A percentile compares a stretch with the other conserved stretches of the same genome.
Evolutionary conservation across 2,113 vertebrate genomes (phyloP).

Genomic region (Tetrax tetrax): DNA sequence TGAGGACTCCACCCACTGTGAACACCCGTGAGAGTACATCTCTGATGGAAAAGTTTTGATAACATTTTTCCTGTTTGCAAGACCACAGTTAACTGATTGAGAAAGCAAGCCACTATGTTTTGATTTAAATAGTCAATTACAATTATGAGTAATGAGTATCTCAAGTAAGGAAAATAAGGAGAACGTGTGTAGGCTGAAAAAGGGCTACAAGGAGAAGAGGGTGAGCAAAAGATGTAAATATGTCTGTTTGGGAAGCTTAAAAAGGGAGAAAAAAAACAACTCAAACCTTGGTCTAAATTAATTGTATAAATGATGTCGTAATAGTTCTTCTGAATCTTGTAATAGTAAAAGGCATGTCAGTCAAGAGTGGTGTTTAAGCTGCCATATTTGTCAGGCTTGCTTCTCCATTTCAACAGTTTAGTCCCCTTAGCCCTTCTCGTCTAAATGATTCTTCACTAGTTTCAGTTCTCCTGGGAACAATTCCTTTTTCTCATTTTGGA

Average conservation of each 20-base stretch:
- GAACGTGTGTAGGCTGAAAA: not conserved
- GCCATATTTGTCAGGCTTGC: not conserved
- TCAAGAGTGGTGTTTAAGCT: not conserved
- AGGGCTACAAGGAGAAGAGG: not conserved
- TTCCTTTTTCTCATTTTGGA: not conserved
- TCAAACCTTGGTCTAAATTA: not conserved
- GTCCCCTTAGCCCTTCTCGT: not conserved
- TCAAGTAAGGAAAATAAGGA: not conserved
- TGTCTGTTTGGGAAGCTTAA: not conserved
- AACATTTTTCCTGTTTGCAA: conserved; percentile 29
- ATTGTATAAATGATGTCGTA: not conserved
- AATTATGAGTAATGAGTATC: not conserved
- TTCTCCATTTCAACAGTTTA: not conserved
- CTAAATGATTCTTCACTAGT: not conserved
- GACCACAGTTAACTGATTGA: not conserved
- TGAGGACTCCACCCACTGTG: fast-evolving
- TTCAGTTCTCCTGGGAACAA: not conserved
- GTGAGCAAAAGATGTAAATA: not conserved
- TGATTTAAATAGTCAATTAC: not conserved
- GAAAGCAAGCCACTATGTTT: not conserved
- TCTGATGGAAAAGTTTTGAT: not conserved
- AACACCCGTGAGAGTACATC: fast-evolving
- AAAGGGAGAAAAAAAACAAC: not conserved
- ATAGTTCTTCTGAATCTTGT: not conserved
- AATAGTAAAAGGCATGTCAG: not conserved